phyloP scores from a whole-genome alignment of 2,888 invertebrate species.

The Chironomus riparius region DNA sequence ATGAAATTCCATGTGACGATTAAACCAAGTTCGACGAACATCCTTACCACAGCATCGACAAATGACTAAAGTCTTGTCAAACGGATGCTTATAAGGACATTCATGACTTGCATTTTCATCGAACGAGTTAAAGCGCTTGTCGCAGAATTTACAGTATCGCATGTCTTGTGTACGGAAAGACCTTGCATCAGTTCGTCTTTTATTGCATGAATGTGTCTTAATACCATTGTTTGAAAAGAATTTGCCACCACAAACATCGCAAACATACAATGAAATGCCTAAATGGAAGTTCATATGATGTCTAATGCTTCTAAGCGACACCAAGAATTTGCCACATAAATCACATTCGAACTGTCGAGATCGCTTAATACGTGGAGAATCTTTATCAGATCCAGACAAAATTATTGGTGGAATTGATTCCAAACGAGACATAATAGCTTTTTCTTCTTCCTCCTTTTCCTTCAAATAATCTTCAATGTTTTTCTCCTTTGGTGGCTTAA shows the following conservation, averaged over 20 bases:
- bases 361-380: background rate
- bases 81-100: background rate
- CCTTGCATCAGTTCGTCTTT: conserved; percentile 1
- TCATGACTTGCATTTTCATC: conserved; percentile 1
- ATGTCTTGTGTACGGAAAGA: background rate
- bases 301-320: background rate
- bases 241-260: conserved; percentile 7
- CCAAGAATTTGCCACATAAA: conserved; percentile 5
- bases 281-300: conserved; percentile 6
- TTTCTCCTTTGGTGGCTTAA: background rate
- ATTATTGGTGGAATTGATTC: background rate
- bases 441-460: background rate
- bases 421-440: background rate
- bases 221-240: conserved; percentile 4
- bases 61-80: background rate
- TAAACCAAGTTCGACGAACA: background rate
- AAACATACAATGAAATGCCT: background rate
- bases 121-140: background rate
- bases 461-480: background rate
- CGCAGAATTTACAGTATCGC: conserved; percentile 10
- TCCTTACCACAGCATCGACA: conserved; percentile 4
- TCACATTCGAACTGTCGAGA: background rate
- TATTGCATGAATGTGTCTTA: conserved; percentile 10
- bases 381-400: background rate
- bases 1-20: conserved; percentile 17